Base-by-base conservation (phyloP, 2,888 invertebrate genomes). In the Drosophila buzzatii region DNA sequence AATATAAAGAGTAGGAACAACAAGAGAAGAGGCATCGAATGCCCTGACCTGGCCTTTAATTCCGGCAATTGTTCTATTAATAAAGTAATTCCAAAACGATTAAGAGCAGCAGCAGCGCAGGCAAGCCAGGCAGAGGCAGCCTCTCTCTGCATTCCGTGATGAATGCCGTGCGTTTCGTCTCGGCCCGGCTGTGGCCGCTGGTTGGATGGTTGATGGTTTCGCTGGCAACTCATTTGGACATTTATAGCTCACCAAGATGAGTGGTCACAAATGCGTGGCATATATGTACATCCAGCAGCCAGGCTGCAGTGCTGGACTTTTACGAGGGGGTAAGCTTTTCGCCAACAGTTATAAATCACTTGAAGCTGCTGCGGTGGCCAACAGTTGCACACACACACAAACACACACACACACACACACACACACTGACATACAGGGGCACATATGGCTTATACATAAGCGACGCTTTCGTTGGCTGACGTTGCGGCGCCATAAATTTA, bases 71-170 rank as follows among this genome's bases (percentile, higher is more conserved):
- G 90, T 89, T 90, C 89, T 90, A 90, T 91, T 90, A 90, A 91
- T 91, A 87, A 89, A 91, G 91, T 84, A 90, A 91, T 90, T 90
- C 79, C 81, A 82, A 89, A 91, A 80, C 91, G 91, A 90, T 91
- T 90, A 91, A 84, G 88, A 84, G 75, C 85, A 86, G 60, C 77
- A 51, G 58, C 73, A 47, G 58, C 27, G 27, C 27, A 77, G 77
- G 51, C 76, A 74, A 79, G 33, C 70, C 73, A 27, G 27, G 79
- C 70, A 33, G 31, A n/a, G n/a, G n/a, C n/a, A n/a, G n/a, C n/a
- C n/a, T n/a, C n/a, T n/a, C 44, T 51, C 56, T 52, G 49, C 53
- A 61, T 70, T 70, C 44, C 42, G 31, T 55, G 52, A 69, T 69
- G 70, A 27, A 57, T 39, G 49, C 56, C 23, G 23, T 49, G 42